These are phyloP conservation scores for Creontiades dilutus DNA, from an alignment of 2,888 invertebrate genomes.

Conservation along the genomic window DNA sequence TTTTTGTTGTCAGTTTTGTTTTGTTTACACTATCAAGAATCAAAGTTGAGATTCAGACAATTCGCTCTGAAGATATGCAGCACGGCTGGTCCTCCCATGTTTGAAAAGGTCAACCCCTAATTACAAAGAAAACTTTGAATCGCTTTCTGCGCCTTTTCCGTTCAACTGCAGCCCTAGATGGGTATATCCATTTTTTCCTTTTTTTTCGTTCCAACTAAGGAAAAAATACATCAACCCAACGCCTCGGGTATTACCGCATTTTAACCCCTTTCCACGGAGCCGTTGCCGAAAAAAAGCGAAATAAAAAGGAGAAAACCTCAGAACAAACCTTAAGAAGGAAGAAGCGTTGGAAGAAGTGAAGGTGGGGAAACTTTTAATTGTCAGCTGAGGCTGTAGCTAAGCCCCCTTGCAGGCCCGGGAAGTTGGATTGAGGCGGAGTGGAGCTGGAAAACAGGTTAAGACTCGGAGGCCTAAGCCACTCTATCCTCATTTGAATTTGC, in stretches of 20 bases:
- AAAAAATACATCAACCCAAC: slow-evolving; percentile 53
- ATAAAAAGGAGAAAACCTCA: slow-evolving; percentile 4
- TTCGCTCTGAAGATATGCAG: too few species aligned
- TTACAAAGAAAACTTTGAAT: neutral
- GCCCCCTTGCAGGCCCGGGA: slow-evolving; percentile 16
- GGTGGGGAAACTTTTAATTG: slow-evolving; percentile 64
- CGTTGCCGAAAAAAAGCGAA: neutral
- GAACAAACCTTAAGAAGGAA: slow-evolving; percentile 67
- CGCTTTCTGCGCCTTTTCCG: neutral
- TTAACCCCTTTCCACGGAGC: neutral
- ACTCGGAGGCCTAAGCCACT: slow-evolving; percentile 58
- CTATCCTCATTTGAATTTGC: slow-evolving; percentile 71
- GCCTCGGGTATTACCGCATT: slow-evolving; percentile 57
- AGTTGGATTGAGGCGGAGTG: slow-evolving; percentile 44
- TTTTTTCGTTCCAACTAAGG: neutral
- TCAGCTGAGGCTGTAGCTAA: slow-evolving; percentile 53
- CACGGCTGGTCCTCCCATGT: neutral
- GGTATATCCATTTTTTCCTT: neutral
- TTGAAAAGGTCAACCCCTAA: slow-evolving; percentile 3
- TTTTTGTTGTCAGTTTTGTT: too few species aligned
- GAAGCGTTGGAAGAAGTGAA: slow-evolving; percentile 50
- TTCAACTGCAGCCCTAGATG: neutral
- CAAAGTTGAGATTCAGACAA: too few species aligned
- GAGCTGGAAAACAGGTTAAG: slow-evolving; percentile 44
- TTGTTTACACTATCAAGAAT: too few species aligned